Base-by-base conservation (phyloP, 2,797 vertebrate genomes). In the Danio albolineatus region DNA sequence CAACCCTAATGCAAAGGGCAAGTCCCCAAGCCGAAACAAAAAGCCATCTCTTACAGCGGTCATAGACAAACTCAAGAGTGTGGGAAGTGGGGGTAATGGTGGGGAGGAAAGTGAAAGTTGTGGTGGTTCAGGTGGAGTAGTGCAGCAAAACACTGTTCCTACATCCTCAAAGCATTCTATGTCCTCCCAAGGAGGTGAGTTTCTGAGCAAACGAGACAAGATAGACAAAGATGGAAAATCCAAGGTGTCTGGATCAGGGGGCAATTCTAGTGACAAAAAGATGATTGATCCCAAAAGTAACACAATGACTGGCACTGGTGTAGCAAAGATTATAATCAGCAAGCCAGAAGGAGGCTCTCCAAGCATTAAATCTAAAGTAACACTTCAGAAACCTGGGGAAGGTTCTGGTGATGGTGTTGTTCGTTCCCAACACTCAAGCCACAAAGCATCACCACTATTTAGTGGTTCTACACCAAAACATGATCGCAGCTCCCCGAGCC, bases 271-370 rank as follows among this genome's bases (percentile, higher is more conserved):
- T 0, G 97, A 99, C 87, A 98, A 98, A 91, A 99, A 99, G 88
- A 82, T 93, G 10, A 94, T 96, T 7, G 97, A 98, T 84, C 92
- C 95, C 39, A 99, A 98, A 91, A 89, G 88, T 1, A 94, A 95
- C 3, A 96, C 94, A 0, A 95, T 93, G 0, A 93, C 95, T 36
- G 95, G 95, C 65, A 96, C 95, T 0, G 95, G 97, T 70, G 94
- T 99, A 89, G 97, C 98, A 82, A 99, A 99, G 92, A 99, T 99
- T 41, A 99, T 99, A 81, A 99, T 99, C 83, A 99, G 98, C 89
- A 99, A 99, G 82, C 97, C 97, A 4, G 98, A 99, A 4, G 96
- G 97, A 6, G 97, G 97, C 9, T 99, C 98, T 66, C 98, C 98
- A 13, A 99, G 97, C 88, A 99, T 99, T 84, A 99, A 99, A 91